phyloP scores from a whole-genome alignment of 2,797 vertebrate species.

The Myiotriccus ornatus region DNA sequence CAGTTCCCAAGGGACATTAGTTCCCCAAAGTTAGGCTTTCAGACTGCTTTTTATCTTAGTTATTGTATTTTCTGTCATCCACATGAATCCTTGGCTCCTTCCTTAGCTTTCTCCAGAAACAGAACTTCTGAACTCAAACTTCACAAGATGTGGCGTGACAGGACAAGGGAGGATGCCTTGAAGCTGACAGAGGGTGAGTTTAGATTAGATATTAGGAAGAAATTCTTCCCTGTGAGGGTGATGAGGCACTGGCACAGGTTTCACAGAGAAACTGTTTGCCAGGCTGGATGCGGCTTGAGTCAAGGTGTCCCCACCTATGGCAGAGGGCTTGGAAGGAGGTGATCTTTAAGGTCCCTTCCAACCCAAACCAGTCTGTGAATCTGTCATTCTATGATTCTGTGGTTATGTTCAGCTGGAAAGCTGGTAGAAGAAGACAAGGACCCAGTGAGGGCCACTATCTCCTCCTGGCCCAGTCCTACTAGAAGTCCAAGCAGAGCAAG shows the following conservation, averaged over 20 bases:
- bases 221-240: neutral
- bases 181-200: neutral
- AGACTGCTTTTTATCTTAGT: neutral
- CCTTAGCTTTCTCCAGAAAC: neutral
- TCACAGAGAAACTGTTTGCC: neutral
- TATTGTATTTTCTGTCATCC: neutral
- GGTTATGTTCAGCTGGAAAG: neutral
- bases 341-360: neutral
- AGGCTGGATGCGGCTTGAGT: accelerated
- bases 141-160: neutral
- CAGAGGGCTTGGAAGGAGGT: neutral
- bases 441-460: neutral
- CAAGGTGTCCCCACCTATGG: neutral
- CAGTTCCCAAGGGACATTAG: neutral
- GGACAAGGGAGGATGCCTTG: neutral
- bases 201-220: neutral
- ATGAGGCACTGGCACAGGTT: neutral
- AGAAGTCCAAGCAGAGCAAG: neutral
- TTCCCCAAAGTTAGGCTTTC: neutral
- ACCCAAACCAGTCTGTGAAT: neutral
- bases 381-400: neutral
- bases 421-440: neutral
- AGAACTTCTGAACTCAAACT: neutral
- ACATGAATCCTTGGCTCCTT: neutral
- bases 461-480: neutral